Base-by-base conservation (phyloP, 1,140 invertebrate species). In the Teleogryllus occipitalis region DNA sequence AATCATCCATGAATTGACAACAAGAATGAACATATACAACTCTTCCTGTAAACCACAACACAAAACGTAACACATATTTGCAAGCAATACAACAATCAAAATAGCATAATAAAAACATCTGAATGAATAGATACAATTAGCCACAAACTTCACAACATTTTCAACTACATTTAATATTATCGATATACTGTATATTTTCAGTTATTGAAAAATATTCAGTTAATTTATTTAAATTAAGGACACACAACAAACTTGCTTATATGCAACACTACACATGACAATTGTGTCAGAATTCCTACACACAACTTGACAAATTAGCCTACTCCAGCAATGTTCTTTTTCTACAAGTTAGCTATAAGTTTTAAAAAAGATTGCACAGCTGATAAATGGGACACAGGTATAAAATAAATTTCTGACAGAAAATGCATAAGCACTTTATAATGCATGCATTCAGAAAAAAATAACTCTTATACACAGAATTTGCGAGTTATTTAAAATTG, bases 371-470 rank as follows among this genome's bases (percentile, higher is more conserved):
- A 74, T 18, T 74, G 21, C 21, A n/a, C 72, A 18, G 18, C 18
- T 65, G 54, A 65, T 65, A 65, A 14, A 14, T 75, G 75, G 75
- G 6, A 73, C 72, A 73, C 21, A 18, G 18, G 75, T 75, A 27
- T n/a, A 75, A 75, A 75, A 10, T 39, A 75, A 75, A 39, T 14
- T 75, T 75, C n/a, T 75, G 22, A 47, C 10, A 47, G 75, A 75
- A 74, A 27, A 27, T 75, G 75, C 46, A 75, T n/a, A 47, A 47
- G 46, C 22, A 75, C n/a, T 5, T 75, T 7, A 27, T 14, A 14
- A 75, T 21, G n/a, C 22, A 39, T 75, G 75, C 46, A 75, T 14
- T 39, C 75, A 75, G n/a, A 75, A 39, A 75, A 27, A 75, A 39
- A 21, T 74, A 74, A 74, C 72, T 75, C 10, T 75, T 14, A 75